Evolutionary conservation across 2,113 vertebrate species (phyloP).

Genomic region (Xenopus tropicalis): UCB_Xtro_10.0 CM004448.2:69422001-69422500

Average conservation of each 20-base stretch:
- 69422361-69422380: constrained; percentile 56
- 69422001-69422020: constrained; percentile 75
- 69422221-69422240: constrained; percentile 64
- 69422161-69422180: constrained; percentile 57
- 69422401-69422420: constrained; percentile 57
- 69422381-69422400: constrained; percentile 59
- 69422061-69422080: constrained; percentile 63
- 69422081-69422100: constrained; percentile 57
- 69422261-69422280: constrained; percentile 60
- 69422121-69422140: constrained; percentile 85
- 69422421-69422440: constrained; percentile 62
- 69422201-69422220: constrained; percentile 60
- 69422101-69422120: constrained; percentile 82
- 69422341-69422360: constrained; percentile 59
- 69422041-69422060: constrained; percentile 54
- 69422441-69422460: constrained; percentile 64
- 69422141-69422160: constrained; percentile 61
- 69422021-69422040: constrained; percentile 63
- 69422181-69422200: constrained; percentile 67
- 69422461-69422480: constrained; percentile 64
- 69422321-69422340: constrained; percentile 62
- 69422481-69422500: constrained; percentile 51
- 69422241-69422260: constrained; percentile 59
- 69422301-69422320: constrained; percentile 64
- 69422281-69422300: constrained; percentile 61